These are phyloP conservation scores for Euwallacea similis DNA, from an alignment of 1,140 invertebrate species.

Conservation along the genomic window DNA sequence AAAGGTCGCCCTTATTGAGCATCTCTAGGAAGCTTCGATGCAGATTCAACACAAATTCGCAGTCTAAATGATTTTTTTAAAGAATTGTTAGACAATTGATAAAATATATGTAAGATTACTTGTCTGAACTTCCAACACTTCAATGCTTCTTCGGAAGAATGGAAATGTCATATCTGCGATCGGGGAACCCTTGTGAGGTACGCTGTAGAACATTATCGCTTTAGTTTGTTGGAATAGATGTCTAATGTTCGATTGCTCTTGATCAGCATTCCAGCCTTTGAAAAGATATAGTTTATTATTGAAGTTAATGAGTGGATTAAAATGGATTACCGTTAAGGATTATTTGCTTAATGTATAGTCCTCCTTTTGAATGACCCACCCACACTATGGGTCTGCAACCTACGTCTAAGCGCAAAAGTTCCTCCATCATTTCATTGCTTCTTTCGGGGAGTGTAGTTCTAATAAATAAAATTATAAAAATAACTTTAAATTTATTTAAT, in stretches of 20 bases:
- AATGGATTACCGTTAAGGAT: slow-evolving; percentile 57
- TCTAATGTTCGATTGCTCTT: slow-evolving; percentile 15
- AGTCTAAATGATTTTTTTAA: slow-evolving; percentile 56
- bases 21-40: slow-evolving; percentile 60
- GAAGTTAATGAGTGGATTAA: not conserved
- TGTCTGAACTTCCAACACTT: slow-evolving; percentile 66
- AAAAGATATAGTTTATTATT: slow-evolving; percentile 1
- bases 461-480: not conserved
- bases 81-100: too few relatives aligned
- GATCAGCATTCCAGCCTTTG: slow-evolving; percentile 48
- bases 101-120: slow-evolving; percentile 54
- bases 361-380: slow-evolving; percentile 74
- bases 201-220: slow-evolving; percentile 72
- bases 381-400: slow-evolving; percentile 67
- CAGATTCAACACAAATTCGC: slow-evolving; percentile 61
- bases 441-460: slow-evolving; percentile 62
- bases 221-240: slow-evolving; percentile 58
- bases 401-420: slow-evolving; percentile 61
- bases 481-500: not conserved
- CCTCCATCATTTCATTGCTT: slow-evolving; percentile 66
- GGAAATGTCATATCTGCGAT: slow-evolving; percentile 68
- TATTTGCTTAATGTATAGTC: slow-evolving; percentile 72
- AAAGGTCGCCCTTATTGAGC: slow-evolving; percentile 54
- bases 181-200: slow-evolving; percentile 71
- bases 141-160: slow-evolving; percentile 63